Conservation (phyloP, 2,113 vertebrate species). For the Xyrauchen texanus region DNA sequence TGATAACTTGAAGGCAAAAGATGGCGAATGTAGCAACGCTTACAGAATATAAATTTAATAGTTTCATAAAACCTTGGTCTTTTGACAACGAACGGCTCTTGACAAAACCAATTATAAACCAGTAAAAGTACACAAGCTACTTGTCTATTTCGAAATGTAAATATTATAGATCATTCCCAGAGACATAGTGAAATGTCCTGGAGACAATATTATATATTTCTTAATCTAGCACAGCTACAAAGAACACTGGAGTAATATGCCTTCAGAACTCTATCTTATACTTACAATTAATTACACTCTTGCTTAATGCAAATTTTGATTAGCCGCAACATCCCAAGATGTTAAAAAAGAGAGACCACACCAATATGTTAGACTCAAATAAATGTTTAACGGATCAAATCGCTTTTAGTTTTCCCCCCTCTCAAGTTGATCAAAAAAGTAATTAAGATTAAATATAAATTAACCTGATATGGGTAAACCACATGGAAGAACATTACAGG, state of each 20-base stretch:
- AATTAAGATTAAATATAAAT: constrained; percentile 48
- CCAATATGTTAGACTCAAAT: not conserved
- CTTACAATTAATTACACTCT: constrained; percentile 8
- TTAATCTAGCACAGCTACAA: no score
- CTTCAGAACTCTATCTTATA: constrained; percentile 4
- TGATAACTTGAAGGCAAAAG: constrained; percentile 74
- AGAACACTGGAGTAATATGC: not conserved
- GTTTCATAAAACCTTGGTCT: constrained; percentile 14
- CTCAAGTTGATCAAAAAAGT: constrained; percentile 12
- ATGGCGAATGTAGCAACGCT: constrained; percentile 75
- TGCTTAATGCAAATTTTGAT: not conserved
- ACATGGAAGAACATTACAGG: constrained; percentile 57
- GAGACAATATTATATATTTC: no score
- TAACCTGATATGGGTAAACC: no score
- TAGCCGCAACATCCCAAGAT: not conserved
- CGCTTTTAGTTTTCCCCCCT: constrained; percentile 20
- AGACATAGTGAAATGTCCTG: no score
- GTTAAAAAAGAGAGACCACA: constrained; percentile 28
- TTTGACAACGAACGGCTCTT: constrained; percentile 1
- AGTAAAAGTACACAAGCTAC: not conserved
- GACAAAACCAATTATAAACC: constrained; percentile 4
- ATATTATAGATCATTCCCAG: not conserved
- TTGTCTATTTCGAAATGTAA: constrained; percentile 7
- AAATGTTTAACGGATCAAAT: constrained; percentile 7
- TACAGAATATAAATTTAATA: constrained; percentile 27